These are phyloP conservation scores for Aphidius gifuensis DNA, from an alignment of 1,140 invertebrate species.

Conservation along the genomic window DNA sequence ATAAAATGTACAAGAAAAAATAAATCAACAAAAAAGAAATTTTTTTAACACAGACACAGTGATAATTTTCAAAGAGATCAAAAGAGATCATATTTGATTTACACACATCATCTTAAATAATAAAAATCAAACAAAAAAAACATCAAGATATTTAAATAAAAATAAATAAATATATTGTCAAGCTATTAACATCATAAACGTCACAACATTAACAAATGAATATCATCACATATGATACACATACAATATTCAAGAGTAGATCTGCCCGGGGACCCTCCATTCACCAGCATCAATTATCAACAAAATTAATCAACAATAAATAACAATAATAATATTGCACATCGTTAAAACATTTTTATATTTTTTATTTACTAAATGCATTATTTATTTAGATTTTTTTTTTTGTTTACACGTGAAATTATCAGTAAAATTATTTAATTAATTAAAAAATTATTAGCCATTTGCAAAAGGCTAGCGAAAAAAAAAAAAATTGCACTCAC, in stretches of 20 bases:
- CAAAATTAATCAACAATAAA: constrained; percentile 22
- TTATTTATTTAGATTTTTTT: constrained; percentile 4
- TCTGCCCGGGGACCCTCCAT: constrained; percentile 43
- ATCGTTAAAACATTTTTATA: constrained; percentile 16
- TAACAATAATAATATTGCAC: constrained; percentile 14
- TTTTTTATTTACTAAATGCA: background rate
- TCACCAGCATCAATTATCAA: constrained; percentile 41
- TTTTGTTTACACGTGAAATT: too few relatives aligned
- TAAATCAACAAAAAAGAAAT: background rate
- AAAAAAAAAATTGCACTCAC: constrained; percentile 48
- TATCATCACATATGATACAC: constrained; percentile 40
- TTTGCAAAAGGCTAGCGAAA: constrained; percentile 40
- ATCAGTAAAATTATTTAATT: constrained; percentile 24
- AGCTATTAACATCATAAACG: constrained; percentile 7
- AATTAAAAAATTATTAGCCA: constrained; percentile 32
- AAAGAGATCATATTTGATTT: too few relatives aligned
- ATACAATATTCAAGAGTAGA: constrained; percentile 43
- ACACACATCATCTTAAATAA: background rate
- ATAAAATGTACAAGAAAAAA: constrained; percentile 1
- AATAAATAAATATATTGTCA: constrained; percentile 21
- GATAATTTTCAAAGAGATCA: too few relatives aligned
- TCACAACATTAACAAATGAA: constrained; percentile 22
- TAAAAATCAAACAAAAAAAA: constrained; percentile 2
- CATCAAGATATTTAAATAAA: constrained; percentile 16
- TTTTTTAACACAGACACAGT: too few relatives aligned